Conservation (phyloP, 2,113 vertebrate species). For the Periophthalmodon schlosseri region DNA sequence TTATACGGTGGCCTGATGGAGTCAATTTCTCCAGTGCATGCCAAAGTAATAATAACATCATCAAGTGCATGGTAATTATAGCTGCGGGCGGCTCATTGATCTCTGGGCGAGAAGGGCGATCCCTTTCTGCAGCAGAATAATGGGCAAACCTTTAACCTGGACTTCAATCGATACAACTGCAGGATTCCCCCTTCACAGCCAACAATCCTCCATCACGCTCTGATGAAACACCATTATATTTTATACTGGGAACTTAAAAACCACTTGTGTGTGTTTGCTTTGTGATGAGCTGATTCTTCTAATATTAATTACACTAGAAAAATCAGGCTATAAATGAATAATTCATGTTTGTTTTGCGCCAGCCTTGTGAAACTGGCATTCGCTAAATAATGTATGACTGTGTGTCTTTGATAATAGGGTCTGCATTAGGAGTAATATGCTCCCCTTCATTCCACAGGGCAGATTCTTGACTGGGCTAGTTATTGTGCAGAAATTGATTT, state of each 20-base stretch:
- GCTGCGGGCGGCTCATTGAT: constrained; percentile 76
- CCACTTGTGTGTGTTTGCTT: constrained; percentile 44
- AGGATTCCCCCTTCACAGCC: constrained; percentile 56
- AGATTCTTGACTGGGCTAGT: constrained; percentile 64
- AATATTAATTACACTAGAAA: constrained; percentile 56
- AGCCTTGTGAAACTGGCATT: constrained; percentile 66
- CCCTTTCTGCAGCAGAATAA: constrained; percentile 72
- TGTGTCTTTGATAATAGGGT: constrained; percentile 80
- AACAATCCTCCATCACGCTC: constrained; percentile 39
- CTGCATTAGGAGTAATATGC: constrained; percentile 75
- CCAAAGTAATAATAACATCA: constrained; percentile 75
- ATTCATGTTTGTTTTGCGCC: constrained; percentile 76
- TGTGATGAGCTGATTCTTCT: constrained; percentile 64
- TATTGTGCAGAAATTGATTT: constrained; percentile 75
- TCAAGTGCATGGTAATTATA: constrained; percentile 73
- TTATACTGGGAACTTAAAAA: constrained; percentile 33
- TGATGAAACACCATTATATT: constrained; percentile 48
- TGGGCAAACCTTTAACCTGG: constrained; percentile 74
- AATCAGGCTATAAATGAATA: constrained; percentile 66
- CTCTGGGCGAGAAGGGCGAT: constrained; percentile 64
- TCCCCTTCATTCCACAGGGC: constrained; percentile 59
- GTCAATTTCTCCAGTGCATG: constrained; percentile 58
- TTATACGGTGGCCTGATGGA: constrained; percentile 42
- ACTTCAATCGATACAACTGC: constrained; percentile 71
- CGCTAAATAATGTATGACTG: constrained; percentile 78